phyloP scores from a whole-genome alignment of 2,888 invertebrate genomes.

The Microctonus hyperodae region DNA sequence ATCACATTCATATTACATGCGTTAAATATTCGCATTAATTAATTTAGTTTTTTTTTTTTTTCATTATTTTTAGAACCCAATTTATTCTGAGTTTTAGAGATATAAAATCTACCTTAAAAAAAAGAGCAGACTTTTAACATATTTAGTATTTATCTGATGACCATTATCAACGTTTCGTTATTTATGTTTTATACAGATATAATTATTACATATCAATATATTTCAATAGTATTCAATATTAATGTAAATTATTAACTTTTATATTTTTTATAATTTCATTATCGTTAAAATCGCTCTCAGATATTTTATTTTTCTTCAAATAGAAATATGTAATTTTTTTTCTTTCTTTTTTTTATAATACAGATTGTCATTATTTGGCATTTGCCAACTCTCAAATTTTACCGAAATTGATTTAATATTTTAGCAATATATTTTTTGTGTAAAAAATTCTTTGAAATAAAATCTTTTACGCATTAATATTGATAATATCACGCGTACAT shows the following conservation, averaged over 20 bases:
- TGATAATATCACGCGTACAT: background rate
- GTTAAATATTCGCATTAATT: no score
- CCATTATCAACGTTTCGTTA: slow-evolving; percentile 52
- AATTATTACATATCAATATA: background rate
- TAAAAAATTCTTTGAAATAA: background rate
- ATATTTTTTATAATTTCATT: background rate
- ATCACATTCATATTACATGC: background rate
- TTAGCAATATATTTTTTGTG: background rate
- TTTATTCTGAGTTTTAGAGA: slow-evolving; percentile 58
- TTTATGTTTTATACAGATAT: background rate
- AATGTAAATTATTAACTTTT: background rate
- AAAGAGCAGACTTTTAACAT: slow-evolving; percentile 59
- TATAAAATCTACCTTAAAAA: slow-evolving; percentile 63
- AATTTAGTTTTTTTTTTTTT: no score
- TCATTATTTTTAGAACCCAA: background rate
- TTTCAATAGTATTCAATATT: background rate
- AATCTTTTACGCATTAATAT: background rate
- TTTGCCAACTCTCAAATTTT: slow-evolving; percentile 16
- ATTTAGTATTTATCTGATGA: slow-evolving; percentile 49
- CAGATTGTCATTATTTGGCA: slow-evolving; percentile 60
- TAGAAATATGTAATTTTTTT: slow-evolving; percentile 33
- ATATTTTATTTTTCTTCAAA: slow-evolving; percentile 24
- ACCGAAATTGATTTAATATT: background rate
- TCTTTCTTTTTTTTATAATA: slow-evolving; percentile 47
- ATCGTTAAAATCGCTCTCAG: slow-evolving; percentile 17